phyloP scores from a whole-genome alignment of 2,113 vertebrate species.

The Picathartes gymnocephalus region DNA sequence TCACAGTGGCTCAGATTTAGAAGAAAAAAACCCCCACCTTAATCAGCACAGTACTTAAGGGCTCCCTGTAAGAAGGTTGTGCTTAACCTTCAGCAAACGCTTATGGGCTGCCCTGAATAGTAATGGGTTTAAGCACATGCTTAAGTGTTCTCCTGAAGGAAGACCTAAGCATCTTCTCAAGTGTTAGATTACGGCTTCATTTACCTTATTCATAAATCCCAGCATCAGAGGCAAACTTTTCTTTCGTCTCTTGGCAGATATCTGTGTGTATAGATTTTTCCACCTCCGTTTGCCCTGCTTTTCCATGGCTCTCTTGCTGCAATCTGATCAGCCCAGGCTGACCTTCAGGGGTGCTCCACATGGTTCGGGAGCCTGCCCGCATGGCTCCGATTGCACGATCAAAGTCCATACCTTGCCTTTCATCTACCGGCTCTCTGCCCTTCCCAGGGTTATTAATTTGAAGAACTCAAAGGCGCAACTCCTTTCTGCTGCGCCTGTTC shows the following conservation, averaged over 20 bases:
- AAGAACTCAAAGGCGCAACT: background rate
- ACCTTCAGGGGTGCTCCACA: background rate
- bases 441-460: background rate
- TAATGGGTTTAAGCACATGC: background rate
- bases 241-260: background rate
- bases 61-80: background rate
- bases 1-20: background rate
- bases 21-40: background rate
- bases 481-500: background rate
- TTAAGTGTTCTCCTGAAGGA: conserved; percentile 21
- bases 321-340: background rate
- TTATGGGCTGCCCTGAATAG: conserved; percentile 18
- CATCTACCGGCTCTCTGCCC: background rate
- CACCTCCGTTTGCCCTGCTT: background rate
- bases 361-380: background rate
- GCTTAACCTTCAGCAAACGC: background rate
- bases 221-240: background rate
- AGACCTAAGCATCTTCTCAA: background rate
- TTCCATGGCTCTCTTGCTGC: background rate
- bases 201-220: conserved; percentile 1
- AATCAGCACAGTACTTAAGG: background rate
- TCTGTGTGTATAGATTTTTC: background rate
- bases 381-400: background rate
- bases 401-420: conserved; percentile 20
- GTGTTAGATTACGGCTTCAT: background rate